Base-by-base conservation (phyloP, 1,140 invertebrate genomes). In the Chironomus striatipennis region DNA sequence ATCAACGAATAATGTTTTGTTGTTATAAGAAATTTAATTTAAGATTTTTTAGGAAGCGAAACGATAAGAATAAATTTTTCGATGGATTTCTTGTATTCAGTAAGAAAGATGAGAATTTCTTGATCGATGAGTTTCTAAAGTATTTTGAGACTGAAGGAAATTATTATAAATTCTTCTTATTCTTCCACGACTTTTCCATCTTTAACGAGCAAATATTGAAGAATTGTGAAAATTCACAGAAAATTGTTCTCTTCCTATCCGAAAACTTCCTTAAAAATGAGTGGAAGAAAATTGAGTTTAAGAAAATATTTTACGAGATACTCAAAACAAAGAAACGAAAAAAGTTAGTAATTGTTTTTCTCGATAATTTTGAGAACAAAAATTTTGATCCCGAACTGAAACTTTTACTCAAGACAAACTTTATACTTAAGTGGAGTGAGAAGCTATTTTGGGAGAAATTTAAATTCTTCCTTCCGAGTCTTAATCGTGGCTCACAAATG, bases 211-310 rank as follows among this genome's bases (percentile, higher is more conserved):
- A 70, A 20, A 70, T 70, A 20, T 21, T 70, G 17, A 21, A 70
- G 65, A 70, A 70, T 21, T 70, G n/a, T 7, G 65, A 70, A 70
- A 70, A 70, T 70, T 70, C 65, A 20, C 65, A 70, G 65, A 70
- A 70, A 70, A 70, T 70, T 21, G 18, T 70, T 70, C 65, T 70
- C 18, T 70, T 70, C 6, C 18, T 70, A 21, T 70, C 65, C 3
- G 65, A 70, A 17, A 70, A 70, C 20, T 70, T 70, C 18, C 65
- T 70, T 5, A 70, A 70, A 17, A 70, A 70, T 10, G 65, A 70
- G 18, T 70, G 65, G 65, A 70, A 70, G 65, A 70, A 70, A 20
- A 70, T 70, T 21, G 65, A 70, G 65, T 70, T 70, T 20, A 70
- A 70, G 65, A 70, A 70, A 70, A 70, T 70, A 18, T 70, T 70